Conservation (phyloP, 2,888 invertebrate species). For the Pristionchus fissidentatus region DNA sequence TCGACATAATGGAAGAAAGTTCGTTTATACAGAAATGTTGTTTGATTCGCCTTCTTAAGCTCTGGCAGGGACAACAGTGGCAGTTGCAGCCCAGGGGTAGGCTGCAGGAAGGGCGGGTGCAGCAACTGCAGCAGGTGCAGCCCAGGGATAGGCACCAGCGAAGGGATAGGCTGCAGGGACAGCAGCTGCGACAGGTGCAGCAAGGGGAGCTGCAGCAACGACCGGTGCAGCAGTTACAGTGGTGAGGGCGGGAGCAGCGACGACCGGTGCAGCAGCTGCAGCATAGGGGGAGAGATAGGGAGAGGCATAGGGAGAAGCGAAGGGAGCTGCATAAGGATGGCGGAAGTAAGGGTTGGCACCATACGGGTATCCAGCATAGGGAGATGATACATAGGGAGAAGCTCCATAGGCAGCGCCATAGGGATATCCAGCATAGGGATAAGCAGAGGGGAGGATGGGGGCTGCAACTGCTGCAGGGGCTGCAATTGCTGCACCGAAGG, state of each 20-base stretch:
- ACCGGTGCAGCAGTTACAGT: not conserved
- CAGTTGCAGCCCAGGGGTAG: too few species aligned
- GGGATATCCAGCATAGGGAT: constrained; percentile 12
- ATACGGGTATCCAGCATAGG: constrained; percentile 21
- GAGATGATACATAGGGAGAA: not conserved
- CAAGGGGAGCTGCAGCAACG: constrained; percentile 19
- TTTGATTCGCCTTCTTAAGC: not conserved
- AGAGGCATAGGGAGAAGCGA: not conserved
- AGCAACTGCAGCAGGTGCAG: not conserved
- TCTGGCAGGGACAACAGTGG: constrained; percentile 26
- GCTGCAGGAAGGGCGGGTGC: not conserved
- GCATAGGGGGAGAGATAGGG: not conserved
- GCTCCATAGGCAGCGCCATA: constrained; percentile 3
- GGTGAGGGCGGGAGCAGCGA: not conserved
- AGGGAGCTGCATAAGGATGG: constrained; percentile 9
- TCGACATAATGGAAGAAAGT: not conserved
- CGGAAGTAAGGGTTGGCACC: constrained; percentile 22
- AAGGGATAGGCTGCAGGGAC: constrained; percentile 24
- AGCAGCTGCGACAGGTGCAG: too few species aligned
- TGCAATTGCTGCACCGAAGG: not conserved
- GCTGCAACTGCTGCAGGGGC: constrained; percentile 32
- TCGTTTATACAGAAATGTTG: constrained; percentile 3
- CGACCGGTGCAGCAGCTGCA: not conserved
- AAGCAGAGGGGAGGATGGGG: not conserved
- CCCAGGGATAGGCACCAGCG: not conserved